Percentiles rank a stretch among this genome's conserved stretches.
Conservation (phyloP, 2,888 invertebrate species). For the Ditula angustiorana region DNA sequence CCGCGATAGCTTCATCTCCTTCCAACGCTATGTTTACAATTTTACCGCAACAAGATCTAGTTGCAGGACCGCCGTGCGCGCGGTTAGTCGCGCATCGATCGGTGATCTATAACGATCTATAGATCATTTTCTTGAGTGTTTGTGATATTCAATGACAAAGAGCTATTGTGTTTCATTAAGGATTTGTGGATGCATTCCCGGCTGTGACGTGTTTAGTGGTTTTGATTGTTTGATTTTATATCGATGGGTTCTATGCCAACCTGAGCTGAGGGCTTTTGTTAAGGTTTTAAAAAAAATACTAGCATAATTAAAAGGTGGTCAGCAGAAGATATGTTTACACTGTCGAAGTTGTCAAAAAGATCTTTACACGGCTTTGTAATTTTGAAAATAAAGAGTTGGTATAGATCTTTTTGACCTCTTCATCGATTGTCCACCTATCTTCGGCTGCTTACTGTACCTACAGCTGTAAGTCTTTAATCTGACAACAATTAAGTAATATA, state of each 20-base stretch:
- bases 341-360: no score
- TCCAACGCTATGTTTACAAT: slow-evolving; percentile 69
- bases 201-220: slow-evolving; percentile 45
- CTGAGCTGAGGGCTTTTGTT: not conserved
- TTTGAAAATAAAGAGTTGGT: no score
- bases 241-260: slow-evolving; percentile 53
- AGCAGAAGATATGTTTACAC: no score
- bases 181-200: slow-evolving; percentile 53
- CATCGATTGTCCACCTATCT: no score
- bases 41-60: slow-evolving; percentile 61
- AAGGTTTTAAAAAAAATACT: no score
- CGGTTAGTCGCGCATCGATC: slow-evolving; percentile 54
- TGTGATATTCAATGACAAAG: slow-evolving; percentile 52
- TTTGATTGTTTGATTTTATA: slow-evolving; percentile 44
- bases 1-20: slow-evolving; percentile 51
- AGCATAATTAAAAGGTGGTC: no score
- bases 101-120: slow-evolving; percentile 49
- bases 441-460: no score
- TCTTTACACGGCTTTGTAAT: no score
- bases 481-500: no score
- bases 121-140: slow-evolving; percentile 42
- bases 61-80: slow-evolving; percentile 60
- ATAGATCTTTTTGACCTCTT: no score
- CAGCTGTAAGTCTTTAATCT: no score
- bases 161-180: slow-evolving; percentile 49